Percentiles rank a stretch among this genome's conserved stretches.
Evolutionary conservation across 2,797 vertebrate genomes (phyloP).

Genomic region (Chaetodon trifasciatus): DNA sequence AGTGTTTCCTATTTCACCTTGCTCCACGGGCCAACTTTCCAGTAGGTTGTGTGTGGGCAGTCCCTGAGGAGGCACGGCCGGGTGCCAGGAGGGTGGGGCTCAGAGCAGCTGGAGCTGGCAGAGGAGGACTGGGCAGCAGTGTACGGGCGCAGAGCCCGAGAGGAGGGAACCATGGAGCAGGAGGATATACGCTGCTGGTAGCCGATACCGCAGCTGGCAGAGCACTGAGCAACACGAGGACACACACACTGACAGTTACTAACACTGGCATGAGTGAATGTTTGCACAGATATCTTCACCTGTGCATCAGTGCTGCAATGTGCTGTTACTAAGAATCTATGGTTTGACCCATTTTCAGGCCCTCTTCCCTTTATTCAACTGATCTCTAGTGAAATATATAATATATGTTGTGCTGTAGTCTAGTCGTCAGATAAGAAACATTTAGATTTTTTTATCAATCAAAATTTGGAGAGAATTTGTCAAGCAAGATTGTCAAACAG

Average conservation of each 20-base stretch:
- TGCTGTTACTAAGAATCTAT: no score
- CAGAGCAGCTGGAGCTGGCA: constrained; percentile 80
- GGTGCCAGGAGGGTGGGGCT: constrained; percentile 77
- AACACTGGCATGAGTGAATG: background rate
- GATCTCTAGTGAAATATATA: no score
- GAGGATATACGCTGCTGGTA: constrained; percentile 87
- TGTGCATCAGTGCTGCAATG: no score
- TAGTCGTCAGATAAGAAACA: no score
- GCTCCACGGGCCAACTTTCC: constrained; percentile 93
- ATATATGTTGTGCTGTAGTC: no score
- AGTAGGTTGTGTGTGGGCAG: constrained; percentile 86
- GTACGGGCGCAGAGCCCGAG: constrained; percentile 58
- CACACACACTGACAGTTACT: constrained; percentile 24
- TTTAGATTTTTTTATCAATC: no score
- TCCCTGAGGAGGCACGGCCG: constrained; percentile 85
- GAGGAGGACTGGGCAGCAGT: constrained; percentile 76
- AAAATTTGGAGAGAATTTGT: no score
- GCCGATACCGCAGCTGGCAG: constrained; percentile 87
- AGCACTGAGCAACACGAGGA: constrained; percentile 86
- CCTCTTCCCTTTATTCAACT: no score
- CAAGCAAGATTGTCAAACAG: no score
- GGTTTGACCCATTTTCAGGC: no score
- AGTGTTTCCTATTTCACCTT: constrained; percentile 72
- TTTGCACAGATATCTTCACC: background rate
- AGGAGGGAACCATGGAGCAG: constrained; percentile 82